Conservation (phyloP, 2,888 invertebrate species). For the Eristalis tenax region DNA sequence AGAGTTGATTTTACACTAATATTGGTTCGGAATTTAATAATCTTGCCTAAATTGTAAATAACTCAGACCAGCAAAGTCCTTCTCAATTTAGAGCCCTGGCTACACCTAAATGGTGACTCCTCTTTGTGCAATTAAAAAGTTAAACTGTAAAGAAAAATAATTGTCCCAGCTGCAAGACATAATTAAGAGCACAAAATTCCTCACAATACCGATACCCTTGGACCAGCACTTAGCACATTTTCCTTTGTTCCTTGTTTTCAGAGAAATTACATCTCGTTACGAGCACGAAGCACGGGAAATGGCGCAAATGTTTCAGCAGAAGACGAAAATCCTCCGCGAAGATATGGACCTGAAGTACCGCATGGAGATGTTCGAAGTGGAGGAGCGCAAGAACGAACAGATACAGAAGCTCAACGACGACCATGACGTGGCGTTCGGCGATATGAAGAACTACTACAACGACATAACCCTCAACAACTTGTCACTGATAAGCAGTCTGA, state of each 20-base stretch:
- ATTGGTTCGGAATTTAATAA: neutral
- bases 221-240: too few relatives aligned
- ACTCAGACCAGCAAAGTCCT: neutral
- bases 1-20: neutral
- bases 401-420: conserved; percentile 89
- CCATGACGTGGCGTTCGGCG: conserved; percentile 92
- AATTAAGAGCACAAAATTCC: conserved; percentile 5
- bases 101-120: neutral
- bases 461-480: conserved; percentile 96
- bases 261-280: conserved; percentile 85
- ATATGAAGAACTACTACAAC: conserved; percentile 97
- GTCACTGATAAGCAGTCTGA: conserved; percentile 93
- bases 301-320: conserved; percentile 83
- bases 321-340: conserved; percentile 86
- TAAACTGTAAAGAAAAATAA: conserved; percentile 9
- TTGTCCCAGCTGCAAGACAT: neutral
- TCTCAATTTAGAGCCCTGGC: neutral
- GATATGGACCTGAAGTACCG: conserved; percentile 88
- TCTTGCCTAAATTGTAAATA: neutral
- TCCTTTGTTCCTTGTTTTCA: conserved; percentile 76
- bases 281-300: conserved; percentile 86
- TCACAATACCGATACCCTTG: conserved; percentile 14
- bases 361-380: conserved; percentile 93
- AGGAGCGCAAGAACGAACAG: conserved; percentile 95
- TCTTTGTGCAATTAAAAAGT: conserved; percentile 55